Base-by-base conservation (phyloP, 2,888 invertebrate species). In the Mimachlamys varia region DNA sequence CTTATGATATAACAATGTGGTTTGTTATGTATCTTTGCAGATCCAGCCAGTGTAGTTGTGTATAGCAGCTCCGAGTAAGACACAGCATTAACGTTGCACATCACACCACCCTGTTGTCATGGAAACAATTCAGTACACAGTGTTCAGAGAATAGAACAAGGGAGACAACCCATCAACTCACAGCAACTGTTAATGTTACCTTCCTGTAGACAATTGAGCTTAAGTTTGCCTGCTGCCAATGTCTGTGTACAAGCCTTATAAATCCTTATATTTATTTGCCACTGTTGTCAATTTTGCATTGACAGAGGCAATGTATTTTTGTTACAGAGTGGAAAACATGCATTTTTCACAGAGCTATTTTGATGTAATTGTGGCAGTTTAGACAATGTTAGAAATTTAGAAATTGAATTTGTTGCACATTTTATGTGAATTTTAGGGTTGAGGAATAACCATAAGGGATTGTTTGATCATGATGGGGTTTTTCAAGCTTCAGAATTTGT, bases 51-150 rank as follows among this genome's bases (percentile, higher is more conserved):
- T 10, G 27, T 76, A 27, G 76, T 76, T 76, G 76, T 76, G 76
- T 76, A 76, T 27, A 76, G 33, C 76, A 76, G 76, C 76, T 76
- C 76, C 33, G 76, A 76, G 76, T 76, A 76, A 76, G 27, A 76
- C 76, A 76, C 76, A 76, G 76, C 76, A 76, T 76, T 76, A 76
- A 27, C 62, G 17, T 17, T n/a, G n/a, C n/a, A 44, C 4, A 76
- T 76, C 76, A 76, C 76, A 76, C 76, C 76, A 76, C 76, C 33
- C 76, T 33, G 76, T 76, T 76, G 76, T 76, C 76, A 76, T 76
- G 76, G 76, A 27, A 76, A 76, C 76, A 33, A 2, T 76, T 33
- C 13, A 76, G 76, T 76, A 76, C 62, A 62, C 76, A 76, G 76
- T 76, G 76, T 76, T 76, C 76, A 76, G 76, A 27, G 76, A 76